Percentiles rank a stretch among this genome's conserved stretches.
Conservation (phyloP, 1,140 invertebrate species). For the Drosophila navojoa region DNA sequence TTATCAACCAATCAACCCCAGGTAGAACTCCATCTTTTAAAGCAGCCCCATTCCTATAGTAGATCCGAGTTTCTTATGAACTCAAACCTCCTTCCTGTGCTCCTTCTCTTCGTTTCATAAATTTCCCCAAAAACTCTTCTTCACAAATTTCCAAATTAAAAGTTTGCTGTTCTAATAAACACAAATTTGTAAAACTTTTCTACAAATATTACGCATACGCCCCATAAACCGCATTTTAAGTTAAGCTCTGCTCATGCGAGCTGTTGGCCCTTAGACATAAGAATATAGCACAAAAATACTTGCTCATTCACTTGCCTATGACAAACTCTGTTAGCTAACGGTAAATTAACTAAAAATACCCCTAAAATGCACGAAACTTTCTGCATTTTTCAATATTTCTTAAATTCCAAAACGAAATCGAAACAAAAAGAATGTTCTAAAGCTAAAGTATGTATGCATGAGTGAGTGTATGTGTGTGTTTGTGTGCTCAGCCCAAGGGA, state of each 20-base stretch:
- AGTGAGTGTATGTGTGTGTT: constrained; percentile 11
- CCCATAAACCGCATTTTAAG: neutral
- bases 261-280: neutral
- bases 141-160: too few relatives aligned
- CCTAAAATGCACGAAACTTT: constrained; percentile 17
- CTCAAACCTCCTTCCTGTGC: too few relatives aligned
- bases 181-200: neutral
- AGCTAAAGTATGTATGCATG: neutral
- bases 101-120: too few relatives aligned
- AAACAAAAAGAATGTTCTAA: neutral
- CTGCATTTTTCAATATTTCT: constrained; percentile 52
- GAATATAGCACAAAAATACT: neutral
- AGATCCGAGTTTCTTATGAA: too few relatives aligned
- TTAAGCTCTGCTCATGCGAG: constrained; percentile 14
- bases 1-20: too few relatives aligned
- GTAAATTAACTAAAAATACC: constrained; percentile 17
- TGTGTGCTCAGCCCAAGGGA: constrained; percentile 24
- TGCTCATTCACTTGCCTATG: neutral
- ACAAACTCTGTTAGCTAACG: constrained; percentile 1
- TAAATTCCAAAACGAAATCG: constrained; percentile 39
- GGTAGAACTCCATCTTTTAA: too few relatives aligned
- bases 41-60: too few relatives aligned
- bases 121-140: too few relatives aligned
- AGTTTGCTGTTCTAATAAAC: too few relatives aligned
- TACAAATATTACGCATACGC: constrained; percentile 19